Base-by-base conservation (phyloP, 2,888 invertebrate genomes). In the Cheilosia soror region DNA sequence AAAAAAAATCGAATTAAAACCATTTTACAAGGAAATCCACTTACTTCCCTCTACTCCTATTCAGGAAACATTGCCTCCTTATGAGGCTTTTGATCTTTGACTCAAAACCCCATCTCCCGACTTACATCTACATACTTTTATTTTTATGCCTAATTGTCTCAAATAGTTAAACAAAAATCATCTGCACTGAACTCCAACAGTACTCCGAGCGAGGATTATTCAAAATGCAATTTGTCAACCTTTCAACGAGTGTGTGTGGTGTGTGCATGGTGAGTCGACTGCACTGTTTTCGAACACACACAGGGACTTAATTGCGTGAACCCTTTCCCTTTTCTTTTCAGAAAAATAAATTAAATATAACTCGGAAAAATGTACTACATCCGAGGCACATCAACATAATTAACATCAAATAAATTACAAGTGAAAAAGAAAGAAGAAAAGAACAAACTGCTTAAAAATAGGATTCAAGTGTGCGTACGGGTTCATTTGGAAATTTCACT, bases 391-490 rank as follows among this genome's bases (percentile, higher is more conserved):
- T 55, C 73, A 55, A 55, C 73, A 55, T 55, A 73, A 73, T 73
- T 73, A 63, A 63, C 62, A 55, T 73, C 63, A 63, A 63, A 73
- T 63, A 63, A 73, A 73, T 73, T 63, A 71, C 42, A 44, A 73
- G 47, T 55, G 63, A 73, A 63, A 73, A 60, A 25, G 27, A 6
- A 15, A 27, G 6, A 1, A 15, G 33, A n/a, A 53, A 31, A n/a
- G n/a, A 27, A 47, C 7, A 37, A 69, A 58, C 47, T 47, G 20
- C 27, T 33, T 33, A 49, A 47, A 69, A 69, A 58, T 69, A 58
- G 57, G 58, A 37, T 37, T 11, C 37, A 37, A 37, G 37, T 37
- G 37, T 37, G 37, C 37, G 37, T 37, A 49, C 15, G 42, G 29
- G 27, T 44, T 57, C 4, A 44, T 7, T 58, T 57, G 69, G 27